Conservation (phyloP, 2,888 invertebrate genomes). For the Eupithecia subumbrata region DNA sequence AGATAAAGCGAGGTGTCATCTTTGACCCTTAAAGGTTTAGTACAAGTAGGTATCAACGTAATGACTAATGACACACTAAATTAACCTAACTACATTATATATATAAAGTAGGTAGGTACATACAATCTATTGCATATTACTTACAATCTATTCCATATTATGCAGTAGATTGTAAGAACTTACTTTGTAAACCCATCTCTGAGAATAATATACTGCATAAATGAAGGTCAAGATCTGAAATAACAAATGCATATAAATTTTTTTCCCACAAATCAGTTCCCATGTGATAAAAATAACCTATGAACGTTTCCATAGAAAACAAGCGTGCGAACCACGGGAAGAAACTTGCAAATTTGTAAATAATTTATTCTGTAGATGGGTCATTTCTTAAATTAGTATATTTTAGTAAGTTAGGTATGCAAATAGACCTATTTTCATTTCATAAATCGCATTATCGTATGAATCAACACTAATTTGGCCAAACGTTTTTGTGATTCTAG, state of each 20-base stretch:
- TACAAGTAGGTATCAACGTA: too few relatives aligned
- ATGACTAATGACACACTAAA: too few relatives aligned
- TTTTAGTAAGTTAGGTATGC: not conserved
- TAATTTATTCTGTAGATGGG: not conserved
- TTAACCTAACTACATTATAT: too few relatives aligned
- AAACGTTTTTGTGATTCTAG: not conserved
- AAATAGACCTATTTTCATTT: not conserved
- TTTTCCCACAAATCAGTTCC: not conserved
- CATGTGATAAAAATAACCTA: not conserved
- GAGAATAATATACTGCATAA: too few relatives aligned
- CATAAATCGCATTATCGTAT: not conserved
- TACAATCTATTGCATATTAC: too few relatives aligned
- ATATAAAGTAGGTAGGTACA: too few relatives aligned
- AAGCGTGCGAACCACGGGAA: not conserved
- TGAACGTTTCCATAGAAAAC: not conserved
- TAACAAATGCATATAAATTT: not conserved
- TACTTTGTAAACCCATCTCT: too few relatives aligned
- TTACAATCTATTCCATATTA: too few relatives aligned
- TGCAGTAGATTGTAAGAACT: too few relatives aligned
- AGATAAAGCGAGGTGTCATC: too few relatives aligned
- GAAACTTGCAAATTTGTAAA: not conserved
- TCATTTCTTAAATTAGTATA: not conserved
- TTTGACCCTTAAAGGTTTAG: too few relatives aligned
- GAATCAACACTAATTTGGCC: not conserved
- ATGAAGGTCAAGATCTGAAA: too few relatives aligned